These are phyloP conservation scores for Chloroceryle amazona DNA, from an alignment of 2,797 vertebrate species.

Conservation along the genomic window DNA sequence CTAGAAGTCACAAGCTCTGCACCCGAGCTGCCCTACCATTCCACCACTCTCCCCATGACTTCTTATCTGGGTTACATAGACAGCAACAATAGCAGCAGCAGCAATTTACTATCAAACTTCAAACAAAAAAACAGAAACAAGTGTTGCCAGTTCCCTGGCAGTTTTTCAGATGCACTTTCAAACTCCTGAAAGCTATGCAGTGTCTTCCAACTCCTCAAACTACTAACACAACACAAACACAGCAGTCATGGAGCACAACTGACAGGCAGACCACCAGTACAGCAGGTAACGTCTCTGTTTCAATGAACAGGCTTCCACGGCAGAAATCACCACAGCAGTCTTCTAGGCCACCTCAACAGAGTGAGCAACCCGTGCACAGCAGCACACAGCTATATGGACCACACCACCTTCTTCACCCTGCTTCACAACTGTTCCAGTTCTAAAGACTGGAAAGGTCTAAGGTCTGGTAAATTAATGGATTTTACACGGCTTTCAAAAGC, in stretches of 20 bases:
- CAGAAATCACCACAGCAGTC: not conserved
- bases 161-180: not conserved
- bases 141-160: not conserved
- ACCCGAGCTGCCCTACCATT: not conserved
- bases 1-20: not conserved
- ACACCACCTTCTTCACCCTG: not conserved
- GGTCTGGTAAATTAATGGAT: not conserved
- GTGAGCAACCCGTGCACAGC: fast-evolving
- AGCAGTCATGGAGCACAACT: not conserved
- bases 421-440: fast-evolving
- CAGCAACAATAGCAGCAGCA: not conserved
- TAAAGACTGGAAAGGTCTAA: not conserved
- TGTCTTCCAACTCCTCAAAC: not conserved
- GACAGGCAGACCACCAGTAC: not conserved
- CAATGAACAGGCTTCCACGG: not conserved
- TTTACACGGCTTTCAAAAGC: not conserved
- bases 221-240: not conserved
- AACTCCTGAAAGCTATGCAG: not conserved
- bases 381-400: not conserved
- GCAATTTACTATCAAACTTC: not conserved
- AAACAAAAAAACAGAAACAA: fast-evolving
- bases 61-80: not conserved
- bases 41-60: not conserved
- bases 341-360: not conserved
- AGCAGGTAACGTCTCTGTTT: not conserved